Percentiles rank a stretch among this genome's conserved stretches.
phyloP scores from a whole-genome alignment of 2,888 invertebrate genomes.

The Nebria brevicollis region DNA sequence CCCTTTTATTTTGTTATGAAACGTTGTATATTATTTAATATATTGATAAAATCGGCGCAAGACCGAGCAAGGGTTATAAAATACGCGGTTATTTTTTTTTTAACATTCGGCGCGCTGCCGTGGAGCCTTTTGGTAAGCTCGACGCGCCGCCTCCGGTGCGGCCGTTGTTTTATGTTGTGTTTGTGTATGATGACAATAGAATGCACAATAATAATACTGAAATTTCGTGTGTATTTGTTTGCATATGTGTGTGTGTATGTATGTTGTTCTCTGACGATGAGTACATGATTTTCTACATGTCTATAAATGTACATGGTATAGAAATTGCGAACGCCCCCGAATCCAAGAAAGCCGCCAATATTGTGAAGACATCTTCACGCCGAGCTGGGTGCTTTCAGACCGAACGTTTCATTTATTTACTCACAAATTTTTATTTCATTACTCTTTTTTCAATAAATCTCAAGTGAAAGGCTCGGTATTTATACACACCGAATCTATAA shows the following conservation, averaged over 20 bases:
- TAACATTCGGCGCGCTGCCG: constrained; percentile 32
- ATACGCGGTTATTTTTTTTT: constrained; percentile 33
- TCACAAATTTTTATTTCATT: not conserved
- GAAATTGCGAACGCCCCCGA: not conserved
- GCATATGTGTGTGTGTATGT: not conserved
- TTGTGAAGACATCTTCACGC: constrained; percentile 1
- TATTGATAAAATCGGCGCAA: constrained; percentile 44
- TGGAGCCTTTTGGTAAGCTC: constrained; percentile 18
- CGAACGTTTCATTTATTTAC: constrained; percentile 3
- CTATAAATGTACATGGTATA: constrained; percentile 3
- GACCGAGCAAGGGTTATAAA: constrained; percentile 46
- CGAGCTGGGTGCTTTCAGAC: constrained; percentile 12
- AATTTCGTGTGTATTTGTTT: constrained; percentile 24
- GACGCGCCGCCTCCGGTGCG: constrained; percentile 15
- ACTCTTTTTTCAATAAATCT: not conserved
- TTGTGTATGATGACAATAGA: not conserved
- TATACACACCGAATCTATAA: constrained; percentile 44
- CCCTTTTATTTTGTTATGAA: constrained; percentile 35
- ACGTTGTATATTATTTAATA: constrained; percentile 44
- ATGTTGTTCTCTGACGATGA: not conserved
- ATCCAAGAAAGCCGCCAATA: not conserved
- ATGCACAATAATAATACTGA: constrained; percentile 39
- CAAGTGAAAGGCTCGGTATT: constrained; percentile 28
- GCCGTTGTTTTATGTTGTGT: constrained; percentile 2
- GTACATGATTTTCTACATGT: not conserved